Conservation (phyloP, 2,113 vertebrate genomes). For the Stigmatopora nigra region DNA sequence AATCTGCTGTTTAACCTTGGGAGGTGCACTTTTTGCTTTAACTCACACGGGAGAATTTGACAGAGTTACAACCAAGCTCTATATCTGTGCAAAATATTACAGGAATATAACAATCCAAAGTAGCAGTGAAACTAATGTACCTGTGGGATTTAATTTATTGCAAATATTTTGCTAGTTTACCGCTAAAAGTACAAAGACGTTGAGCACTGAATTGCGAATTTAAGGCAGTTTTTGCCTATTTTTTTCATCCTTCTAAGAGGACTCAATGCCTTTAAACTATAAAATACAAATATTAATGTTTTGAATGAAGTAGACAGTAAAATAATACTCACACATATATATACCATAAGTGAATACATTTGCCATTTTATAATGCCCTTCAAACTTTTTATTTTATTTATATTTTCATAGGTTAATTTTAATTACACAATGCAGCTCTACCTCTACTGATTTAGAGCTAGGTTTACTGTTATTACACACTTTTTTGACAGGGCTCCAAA, state of each 20-base stretch:
- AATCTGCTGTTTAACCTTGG: conserved; percentile 50
- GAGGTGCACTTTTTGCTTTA: conserved; percentile 48
- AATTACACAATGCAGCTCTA: too few species aligned
- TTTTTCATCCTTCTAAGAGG: background rate
- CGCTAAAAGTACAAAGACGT: background rate
- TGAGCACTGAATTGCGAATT: background rate
- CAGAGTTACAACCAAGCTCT: conserved; percentile 10
- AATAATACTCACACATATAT: too few species aligned
- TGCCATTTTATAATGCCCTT: too few species aligned
- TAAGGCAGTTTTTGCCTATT: conserved; percentile 2
- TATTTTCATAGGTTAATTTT: too few species aligned
- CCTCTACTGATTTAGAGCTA: too few species aligned
- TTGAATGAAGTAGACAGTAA: too few species aligned
- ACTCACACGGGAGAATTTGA: conserved; percentile 31
- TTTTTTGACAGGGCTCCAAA: too few species aligned
- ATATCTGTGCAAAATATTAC: conserved; percentile 18
- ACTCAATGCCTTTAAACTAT: background rate
- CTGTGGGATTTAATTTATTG: background rate
- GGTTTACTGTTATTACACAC: too few species aligned
- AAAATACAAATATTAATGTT: background rate
- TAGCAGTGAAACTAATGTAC: conserved; percentile 57
- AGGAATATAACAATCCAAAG: conserved; percentile 64
- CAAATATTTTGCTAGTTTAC: conserved; percentile 1
- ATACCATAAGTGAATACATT: too few species aligned
- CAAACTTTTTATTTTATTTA: too few species aligned